Evolutionary conservation across 2,797 vertebrate genomes (phyloP), one percentile per base, ranked within the genome.

Genomic region (Halcyon leucocephala): DNA sequence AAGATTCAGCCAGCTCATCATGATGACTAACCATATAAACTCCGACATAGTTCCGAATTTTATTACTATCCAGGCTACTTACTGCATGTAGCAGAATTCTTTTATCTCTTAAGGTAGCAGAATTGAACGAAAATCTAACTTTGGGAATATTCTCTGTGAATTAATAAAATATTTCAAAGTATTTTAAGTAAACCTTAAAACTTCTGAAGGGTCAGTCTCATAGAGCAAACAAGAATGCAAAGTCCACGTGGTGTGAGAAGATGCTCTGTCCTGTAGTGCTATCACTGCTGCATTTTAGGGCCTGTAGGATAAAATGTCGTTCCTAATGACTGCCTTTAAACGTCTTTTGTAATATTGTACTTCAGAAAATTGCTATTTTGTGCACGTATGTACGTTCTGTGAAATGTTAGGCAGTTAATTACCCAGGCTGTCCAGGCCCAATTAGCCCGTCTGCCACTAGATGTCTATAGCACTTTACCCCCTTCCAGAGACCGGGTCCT

Each of bases 241-340:
- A 19, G 39, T 54, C 33, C 5, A 1, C 1, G 4, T 24, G 51
- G 26, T 20, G n/a, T 3, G 2, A 25, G 24, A 12, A 19, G 19
- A 7, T 7, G 24, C n/a, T 35, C 8, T 1, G 0, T 25, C 37
- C 54, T 52, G 5, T 42, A 44, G 8, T 26, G 28, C 64, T 33
- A 8, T 37, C 46, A 24, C 12, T 6, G 41, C 14, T 46, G 0
- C n/a, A 5, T 42, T 64, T 33, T 31, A 65, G 37, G 37, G 72
- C 26, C 52, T 31, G 12, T 51, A 54, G 41, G 66, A 48, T 69
- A 28, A 66, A 71, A 37, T 37, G 9, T 35, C 14, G 26, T 37
- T 77, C n/a, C 72, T 60, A 62, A 21, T 41, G 76, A 78, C 6
- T 19, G 31, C 31, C 57, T 64, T 83, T 88, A 24, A 10, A 55